Evolutionary conservation across 2,113 vertebrate species (phyloP).

Genomic region (Cryptoleucopteryx plumbea): DNA sequence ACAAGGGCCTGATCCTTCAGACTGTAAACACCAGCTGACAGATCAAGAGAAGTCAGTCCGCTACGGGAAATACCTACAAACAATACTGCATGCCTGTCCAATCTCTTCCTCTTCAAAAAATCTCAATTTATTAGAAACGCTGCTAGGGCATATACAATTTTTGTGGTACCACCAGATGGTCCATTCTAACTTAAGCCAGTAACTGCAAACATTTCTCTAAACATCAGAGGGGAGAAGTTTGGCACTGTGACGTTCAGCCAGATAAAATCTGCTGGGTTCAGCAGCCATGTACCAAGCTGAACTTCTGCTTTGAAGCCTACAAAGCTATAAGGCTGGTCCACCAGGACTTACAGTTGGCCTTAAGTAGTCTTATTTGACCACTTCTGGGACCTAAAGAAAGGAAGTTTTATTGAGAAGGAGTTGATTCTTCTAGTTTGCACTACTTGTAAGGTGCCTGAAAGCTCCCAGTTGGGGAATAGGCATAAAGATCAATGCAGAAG

Average conservation of each 20-base stretch:
- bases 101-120: not conserved
- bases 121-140: not conserved
- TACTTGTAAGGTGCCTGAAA: not conserved
- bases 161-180: not conserved
- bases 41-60: not conserved
- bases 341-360: not conserved
- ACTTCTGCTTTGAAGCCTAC: not conserved
- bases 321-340: not conserved
- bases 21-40: not conserved
- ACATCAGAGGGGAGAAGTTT: not conserved
- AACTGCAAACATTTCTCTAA: not conserved
- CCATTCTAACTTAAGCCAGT: not conserved
- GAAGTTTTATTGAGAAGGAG: not conserved
- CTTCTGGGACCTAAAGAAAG: not conserved
- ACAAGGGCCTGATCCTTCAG: not conserved
- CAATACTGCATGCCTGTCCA: too few relatives aligned
- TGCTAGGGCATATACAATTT: not conserved
- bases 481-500: not conserved
- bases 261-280: not conserved
- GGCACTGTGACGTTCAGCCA: not conserved
- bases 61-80: not conserved
- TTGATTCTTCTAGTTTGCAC: not conserved
- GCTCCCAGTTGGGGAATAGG: rapidly evolving
- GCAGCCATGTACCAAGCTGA: not conserved
- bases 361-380: not conserved